Evolutionary conservation across 2,797 vertebrate species (phyloP), one percentile per base, ranked within the genome.

Genomic region (Tangara arthus): DNA sequence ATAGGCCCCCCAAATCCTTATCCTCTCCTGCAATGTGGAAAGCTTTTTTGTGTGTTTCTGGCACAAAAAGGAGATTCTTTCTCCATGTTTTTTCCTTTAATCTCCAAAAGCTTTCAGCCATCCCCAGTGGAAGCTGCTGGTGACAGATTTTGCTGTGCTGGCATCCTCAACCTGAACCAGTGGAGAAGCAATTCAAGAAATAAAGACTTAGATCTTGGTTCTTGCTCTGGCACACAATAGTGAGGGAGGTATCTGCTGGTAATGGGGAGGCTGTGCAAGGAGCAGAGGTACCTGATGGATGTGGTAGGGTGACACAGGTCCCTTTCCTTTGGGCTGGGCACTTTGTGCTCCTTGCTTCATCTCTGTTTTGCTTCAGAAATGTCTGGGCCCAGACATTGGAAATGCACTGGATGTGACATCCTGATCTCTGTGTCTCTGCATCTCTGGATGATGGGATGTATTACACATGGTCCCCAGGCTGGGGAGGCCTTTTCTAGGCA

Each of bases 251-350:
- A 20, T 3, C 65, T 82, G 60, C 64, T 77, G 83, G 6, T 23
- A 23, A 11, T 1, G 1, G 6, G 30, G n/a, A 27, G n/a, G 34
- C 0, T 13, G 20, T 26, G 46, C 16, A 5, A 21, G 57, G 55
- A 49, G 4, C 39, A 44, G 61, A 30, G 23, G 49, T 3, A 7
- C 14, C 39, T 37, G 49, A 9, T 4, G 19, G 28, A 10, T 4
- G 13, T 1, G 17, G 0, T 0, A 5, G 6, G 46, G 17, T 39
- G 27, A 22, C 1, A 21, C 24, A 82, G 37, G 35, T 3, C 2
- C 30, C 28, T 0, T 20, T 42, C 24, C 39, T 52, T 20, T 0
- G 4, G 30, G 5, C 47, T 66, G 63, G 46, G 55, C 22, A 1
- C 39, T 81, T 72, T 0, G 6, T 24, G n/a, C 11, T 82, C 28